phyloP scores from a whole-genome alignment of 2,888 invertebrate genomes.

The Agriopis aurantiaria region DNA sequence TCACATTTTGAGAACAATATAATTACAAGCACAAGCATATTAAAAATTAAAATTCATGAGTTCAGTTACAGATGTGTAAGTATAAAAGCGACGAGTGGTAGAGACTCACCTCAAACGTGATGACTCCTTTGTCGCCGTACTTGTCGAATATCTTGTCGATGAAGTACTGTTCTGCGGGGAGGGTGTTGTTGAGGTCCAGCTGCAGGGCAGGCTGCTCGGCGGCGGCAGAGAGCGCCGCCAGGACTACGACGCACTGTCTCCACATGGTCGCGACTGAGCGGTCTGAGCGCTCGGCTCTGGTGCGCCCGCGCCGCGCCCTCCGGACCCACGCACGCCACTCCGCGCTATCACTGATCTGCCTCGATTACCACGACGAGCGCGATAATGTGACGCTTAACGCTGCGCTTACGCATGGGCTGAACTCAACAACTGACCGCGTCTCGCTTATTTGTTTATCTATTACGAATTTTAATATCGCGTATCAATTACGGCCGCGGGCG shows the following conservation, averaged over 20 bases:
- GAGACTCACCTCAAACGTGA: constrained; percentile 83
- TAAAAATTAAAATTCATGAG: constrained; percentile 22
- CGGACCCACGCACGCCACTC: constrained; percentile 62
- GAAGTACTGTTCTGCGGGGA: constrained; percentile 79
- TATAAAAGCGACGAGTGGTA: constrained; percentile 20
- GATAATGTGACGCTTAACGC: constrained; percentile 63
- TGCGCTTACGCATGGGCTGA: constrained; percentile 60
- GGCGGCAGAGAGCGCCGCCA: constrained; percentile 60
- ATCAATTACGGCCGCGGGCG: constrained; percentile 62
- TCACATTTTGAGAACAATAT: constrained; percentile 9
- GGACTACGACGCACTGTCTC: constrained; percentile 70
- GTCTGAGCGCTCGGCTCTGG: constrained; percentile 46
- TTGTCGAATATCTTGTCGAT: constrained; percentile 85
- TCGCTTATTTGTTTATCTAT: constrained; percentile 74
- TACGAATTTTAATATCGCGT: constrained; percentile 60
- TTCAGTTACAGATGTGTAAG: constrained; percentile 16
- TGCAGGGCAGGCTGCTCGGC: constrained; percentile 50
- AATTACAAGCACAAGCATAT: constrained; percentile 9
- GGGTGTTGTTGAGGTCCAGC: constrained; percentile 61
- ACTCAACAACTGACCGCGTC: constrained; percentile 29
- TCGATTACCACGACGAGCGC: constrained; percentile 61
- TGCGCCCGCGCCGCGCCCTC: constrained; percentile 56
- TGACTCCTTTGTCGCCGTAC: constrained; percentile 85
- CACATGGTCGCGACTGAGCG: constrained; percentile 74
- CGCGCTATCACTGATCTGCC: constrained; percentile 73